These are phyloP conservation scores for Caenorhabditis sp. DNA, from an alignment of 2,888 invertebrate species.

Conservation along the genomic window DNA sequence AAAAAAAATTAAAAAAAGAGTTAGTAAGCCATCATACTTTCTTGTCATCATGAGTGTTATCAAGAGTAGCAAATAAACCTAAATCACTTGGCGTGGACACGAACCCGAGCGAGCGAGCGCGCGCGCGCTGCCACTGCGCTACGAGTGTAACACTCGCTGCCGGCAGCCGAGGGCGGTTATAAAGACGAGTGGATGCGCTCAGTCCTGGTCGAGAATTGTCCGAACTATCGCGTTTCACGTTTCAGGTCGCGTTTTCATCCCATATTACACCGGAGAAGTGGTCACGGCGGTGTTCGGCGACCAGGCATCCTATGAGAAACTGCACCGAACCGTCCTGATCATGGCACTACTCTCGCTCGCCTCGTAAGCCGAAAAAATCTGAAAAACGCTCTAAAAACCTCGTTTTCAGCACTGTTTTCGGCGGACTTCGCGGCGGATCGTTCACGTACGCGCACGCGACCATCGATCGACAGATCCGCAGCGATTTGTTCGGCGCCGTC, in stretches of 20 bases:
- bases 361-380: no score
- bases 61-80: slow-evolving; percentile 62
- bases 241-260: slow-evolving; percentile 78
- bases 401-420: slow-evolving; percentile 78
- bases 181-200: neutral
- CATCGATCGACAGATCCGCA: slow-evolving; percentile 76
- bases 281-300: slow-evolving; percentile 76
- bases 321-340: slow-evolving; percentile 71
- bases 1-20: slow-evolving; percentile 15
- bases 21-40: slow-evolving; percentile 54
- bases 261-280: slow-evolving; percentile 78
- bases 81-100: slow-evolving; percentile 51
- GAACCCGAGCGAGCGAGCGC: slow-evolving; percentile 27
- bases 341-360: slow-evolving; percentile 73
- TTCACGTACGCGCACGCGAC: slow-evolving; percentile 79
- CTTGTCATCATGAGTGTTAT: slow-evolving; percentile 48
- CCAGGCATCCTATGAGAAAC: slow-evolving; percentile 71
- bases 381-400: neutral
- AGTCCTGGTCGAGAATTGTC: neutral
- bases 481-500: slow-evolving; percentile 78
- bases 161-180: slow-evolving; percentile 3
- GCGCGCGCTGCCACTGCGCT: slow-evolving; percentile 42
- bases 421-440: slow-evolving; percentile 79
- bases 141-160: slow-evolving; percentile 44
- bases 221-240: neutral